Base-by-base conservation (phyloP, 2,113 vertebrate species). In the Psammodynastes pulverulentus region DNA sequence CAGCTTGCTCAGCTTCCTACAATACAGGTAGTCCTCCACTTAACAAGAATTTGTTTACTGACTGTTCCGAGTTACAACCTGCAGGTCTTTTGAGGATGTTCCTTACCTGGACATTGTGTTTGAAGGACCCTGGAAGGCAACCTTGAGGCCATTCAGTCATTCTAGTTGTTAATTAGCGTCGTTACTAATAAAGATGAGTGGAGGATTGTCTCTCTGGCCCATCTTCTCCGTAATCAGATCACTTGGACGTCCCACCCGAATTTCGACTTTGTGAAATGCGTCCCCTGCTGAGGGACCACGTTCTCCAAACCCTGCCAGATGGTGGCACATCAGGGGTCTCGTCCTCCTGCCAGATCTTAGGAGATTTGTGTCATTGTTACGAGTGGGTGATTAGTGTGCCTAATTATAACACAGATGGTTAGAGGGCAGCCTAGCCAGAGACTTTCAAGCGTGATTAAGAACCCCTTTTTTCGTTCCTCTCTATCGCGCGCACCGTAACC, bases 291-390 rank as follows among this genome's bases (percentile, higher is more conserved):
- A 21, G 2, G 46, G 92, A 84, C 92, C 13, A 0, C 23, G 39
- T 92, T 92, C 48, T 53, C 91, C 86, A n/a, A 4, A 21, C 49
- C 34, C 46, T 87, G 53, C 8, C 54, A 84, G 51, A 86, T 86
- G 62, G 86, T 93, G 34, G 94, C 95, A 89, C 92, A 92, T 96
- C 39, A 9, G 51, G 79, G 92, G 54, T 87, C 93, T 93, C 92
- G 85, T 67, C 26, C 86, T 95, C 26, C 90, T 95, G 0, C 91
- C 86, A 91, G 90, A 43, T 48, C 9, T 10, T 26, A 46, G 9
- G 67, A 72, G 67, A 34, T 72, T 72, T 72, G 15, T 72, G 67
- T 34, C n/a, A 7, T 34, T 72, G 67, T 72, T 72, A 8, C 13
- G 15, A 72, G 67, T 2, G 19, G n/a, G n/a, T 72, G 67, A 72